Conservation (phyloP, 2,888 invertebrate species). For the Diaperis boleti region DNA sequence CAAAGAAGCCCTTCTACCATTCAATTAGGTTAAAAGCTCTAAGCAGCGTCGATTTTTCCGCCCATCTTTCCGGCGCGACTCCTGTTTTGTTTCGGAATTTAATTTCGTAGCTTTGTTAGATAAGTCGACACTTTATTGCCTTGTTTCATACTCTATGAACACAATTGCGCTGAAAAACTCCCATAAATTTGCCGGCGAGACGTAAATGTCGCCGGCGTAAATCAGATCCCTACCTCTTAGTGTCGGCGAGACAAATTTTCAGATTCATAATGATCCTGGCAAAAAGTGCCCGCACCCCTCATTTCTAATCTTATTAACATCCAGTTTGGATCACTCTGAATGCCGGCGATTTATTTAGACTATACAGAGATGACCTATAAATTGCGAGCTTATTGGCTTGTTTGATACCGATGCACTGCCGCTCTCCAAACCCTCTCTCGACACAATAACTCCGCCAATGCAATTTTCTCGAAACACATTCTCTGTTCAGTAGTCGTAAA, state of each 20-base stretch:
- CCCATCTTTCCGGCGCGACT: not conserved
- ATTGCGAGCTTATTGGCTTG: too few species aligned
- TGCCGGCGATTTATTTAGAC: too few species aligned
- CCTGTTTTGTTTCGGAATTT: constrained; percentile 18
- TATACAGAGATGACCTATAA: too few species aligned
- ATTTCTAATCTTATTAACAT: too few species aligned
- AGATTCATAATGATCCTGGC: not conserved
- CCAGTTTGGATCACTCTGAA: too few species aligned
- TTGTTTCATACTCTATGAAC: constrained; percentile 25
- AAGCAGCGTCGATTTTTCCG: too few species aligned
- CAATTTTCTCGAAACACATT: too few species aligned
- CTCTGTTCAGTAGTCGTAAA: too few species aligned
- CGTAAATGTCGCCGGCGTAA: constrained; percentile 6
- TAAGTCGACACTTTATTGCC: constrained; percentile 25
- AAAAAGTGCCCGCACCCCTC: not conserved
- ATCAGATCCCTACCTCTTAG: not conserved
- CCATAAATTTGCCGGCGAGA: constrained; percentile 4
- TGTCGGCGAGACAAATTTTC: not conserved
- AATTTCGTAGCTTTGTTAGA: constrained; percentile 11
- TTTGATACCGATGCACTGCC: too few species aligned
- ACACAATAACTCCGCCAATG: too few species aligned
- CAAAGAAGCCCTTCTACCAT: too few species aligned
- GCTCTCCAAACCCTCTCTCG: too few species aligned
- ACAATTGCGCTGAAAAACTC: constrained; percentile 13
- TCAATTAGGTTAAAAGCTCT: constrained; percentile 13